Base-by-base conservation (phyloP, 37 sponge, comb jelly and placozoan genomes). In the Dysidea cf. avara region DNA sequence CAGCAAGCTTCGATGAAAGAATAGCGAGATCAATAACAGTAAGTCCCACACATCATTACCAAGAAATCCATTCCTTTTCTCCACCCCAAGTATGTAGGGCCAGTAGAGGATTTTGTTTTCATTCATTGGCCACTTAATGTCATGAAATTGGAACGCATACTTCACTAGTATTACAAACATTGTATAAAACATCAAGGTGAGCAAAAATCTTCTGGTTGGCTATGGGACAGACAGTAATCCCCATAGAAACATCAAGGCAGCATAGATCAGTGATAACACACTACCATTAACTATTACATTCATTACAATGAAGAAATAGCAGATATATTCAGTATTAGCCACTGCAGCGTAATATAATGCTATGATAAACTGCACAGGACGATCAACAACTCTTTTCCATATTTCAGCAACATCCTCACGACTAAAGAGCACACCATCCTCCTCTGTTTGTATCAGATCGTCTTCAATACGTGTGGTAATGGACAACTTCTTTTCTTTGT, bases 151-250 rank as follows among this genome's bases (percentile, higher is more conserved):
- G 66, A 83, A 83, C 20, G 35, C 58, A 72, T 86, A 86, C 39
- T 83, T 92, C 13, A 87, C 46, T 18, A 69, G 13, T 6, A 86
- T 16, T 14, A 79, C 72, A 4, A 79, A 3, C 88, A 84, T 82
- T 0, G 87, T 54, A 56, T 86, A 94, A 77, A 86, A 61, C 26
- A 89, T 78, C 62, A 86, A 43, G 5, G 36, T 25, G 3, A 75
- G 48, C 94, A 91, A 94, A 78, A 90, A 94, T 39, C 64, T 9
- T 58, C 69, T 85, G 37, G 81, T 67, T 12, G 76, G 81, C 31
- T 58, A 78, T 2, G 93, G 88, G 2, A 78, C 68, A 50, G 87
- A 74, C 20, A 90, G 66, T 1, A 90, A 71, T 1, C 91, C 94
- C 91, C 94, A 90, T 37, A 70, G 22, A 51, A 78, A 94, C 56